Conservation (phyloP, 1,140 invertebrate species). For the Cataglyphis hispanica region DNA sequence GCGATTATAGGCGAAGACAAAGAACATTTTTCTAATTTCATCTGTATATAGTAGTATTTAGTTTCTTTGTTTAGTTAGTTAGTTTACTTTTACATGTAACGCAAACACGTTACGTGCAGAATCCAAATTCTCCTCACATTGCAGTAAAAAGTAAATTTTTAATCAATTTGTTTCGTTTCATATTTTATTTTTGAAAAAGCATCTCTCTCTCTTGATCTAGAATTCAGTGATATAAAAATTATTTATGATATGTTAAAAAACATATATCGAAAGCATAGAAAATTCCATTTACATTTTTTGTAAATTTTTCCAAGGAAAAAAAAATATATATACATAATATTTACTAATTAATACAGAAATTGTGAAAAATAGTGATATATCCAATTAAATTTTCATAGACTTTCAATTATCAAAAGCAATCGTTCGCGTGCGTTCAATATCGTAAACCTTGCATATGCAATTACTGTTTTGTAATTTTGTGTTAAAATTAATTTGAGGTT, state of each 20-base stretch:
- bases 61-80: conserved; percentile 36
- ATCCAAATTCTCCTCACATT: not conserved
- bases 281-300: not conserved
- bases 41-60: conserved; percentile 43
- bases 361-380: not conserved
- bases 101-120: not conserved
- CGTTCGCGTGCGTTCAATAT: not conserved
- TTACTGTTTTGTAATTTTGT: not conserved
- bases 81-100: not conserved
- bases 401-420: not conserved
- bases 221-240: not conserved
- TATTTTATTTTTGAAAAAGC: not conserved
- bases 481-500: conserved; percentile 3
- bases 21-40: conserved; percentile 73
- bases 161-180: not conserved
- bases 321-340: not conserved
- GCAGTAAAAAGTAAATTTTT: not conserved
- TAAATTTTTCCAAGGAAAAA: not conserved
- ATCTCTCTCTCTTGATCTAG: not conserved
- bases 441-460: not conserved
- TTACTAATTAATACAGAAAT: not conserved
- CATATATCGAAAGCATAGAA: not conserved
- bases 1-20: conserved; percentile 71
- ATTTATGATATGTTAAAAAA: not conserved
- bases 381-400: conserved; percentile 24